These are phyloP conservation scores for Syngnathus floridae DNA, from an alignment of 2,113 vertebrate genomes.

Conservation along the genomic window DNA sequence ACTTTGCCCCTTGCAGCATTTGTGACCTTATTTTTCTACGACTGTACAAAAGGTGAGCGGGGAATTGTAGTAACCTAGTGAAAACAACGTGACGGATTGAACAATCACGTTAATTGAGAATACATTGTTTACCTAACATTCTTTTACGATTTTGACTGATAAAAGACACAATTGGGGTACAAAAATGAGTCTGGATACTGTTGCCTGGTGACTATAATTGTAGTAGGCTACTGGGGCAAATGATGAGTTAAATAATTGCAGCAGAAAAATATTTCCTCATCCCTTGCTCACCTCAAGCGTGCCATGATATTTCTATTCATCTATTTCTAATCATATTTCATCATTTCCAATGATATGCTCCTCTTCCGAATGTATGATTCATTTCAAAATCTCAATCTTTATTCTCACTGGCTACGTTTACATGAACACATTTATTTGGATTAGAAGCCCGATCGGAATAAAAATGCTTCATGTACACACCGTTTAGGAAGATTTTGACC, in stretches of 20 bases:
- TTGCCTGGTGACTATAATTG: background rate
- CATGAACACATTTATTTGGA: too few species aligned
- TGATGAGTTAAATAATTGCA: background rate
- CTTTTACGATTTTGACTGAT: background rate
- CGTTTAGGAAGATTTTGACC: too few species aligned
- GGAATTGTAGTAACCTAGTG: background rate
- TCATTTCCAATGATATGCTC: background rate
- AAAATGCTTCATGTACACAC: too few species aligned
- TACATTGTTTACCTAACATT: too few species aligned
- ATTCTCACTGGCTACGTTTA: too few species aligned
- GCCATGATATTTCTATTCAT: background rate
- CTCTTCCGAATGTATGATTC: background rate
- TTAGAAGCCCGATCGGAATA: too few species aligned
- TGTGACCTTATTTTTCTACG: background rate
- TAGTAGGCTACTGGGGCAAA: background rate
- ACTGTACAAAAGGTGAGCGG: background rate
- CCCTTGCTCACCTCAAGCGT: background rate
- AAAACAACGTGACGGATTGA: background rate
- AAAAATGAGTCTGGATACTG: background rate
- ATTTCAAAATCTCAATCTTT: background rate
- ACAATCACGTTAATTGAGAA: background rate
- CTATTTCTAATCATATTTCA: background rate
- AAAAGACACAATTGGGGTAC: background rate
- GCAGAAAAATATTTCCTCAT: background rate
- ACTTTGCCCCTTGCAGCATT: background rate